Conservation (phyloP, 2,113 vertebrate genomes). For the Pycnonotus jocosus region DNA sequence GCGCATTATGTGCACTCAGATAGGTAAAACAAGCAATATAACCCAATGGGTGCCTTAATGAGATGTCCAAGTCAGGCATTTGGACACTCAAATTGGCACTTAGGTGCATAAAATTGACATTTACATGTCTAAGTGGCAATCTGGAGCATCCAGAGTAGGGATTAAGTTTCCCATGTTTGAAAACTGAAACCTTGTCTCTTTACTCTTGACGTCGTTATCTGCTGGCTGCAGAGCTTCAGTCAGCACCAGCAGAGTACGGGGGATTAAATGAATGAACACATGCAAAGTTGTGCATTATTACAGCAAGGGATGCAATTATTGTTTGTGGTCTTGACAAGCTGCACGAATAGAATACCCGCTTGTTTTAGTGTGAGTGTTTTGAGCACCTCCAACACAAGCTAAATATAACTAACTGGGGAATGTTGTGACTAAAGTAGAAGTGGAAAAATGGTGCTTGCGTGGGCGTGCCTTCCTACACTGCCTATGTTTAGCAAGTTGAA, state of each 20-base stretch:
- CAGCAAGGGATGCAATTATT: neutral
- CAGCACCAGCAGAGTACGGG: neutral
- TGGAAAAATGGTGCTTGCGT: neutral
- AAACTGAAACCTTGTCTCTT: constrained; percentile 29
- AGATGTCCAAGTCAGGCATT: constrained; percentile 47
- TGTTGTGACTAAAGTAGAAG: neutral
- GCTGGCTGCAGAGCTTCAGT: neutral
- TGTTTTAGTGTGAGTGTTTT: neutral
- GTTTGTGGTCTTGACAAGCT: neutral
- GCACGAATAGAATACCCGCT: neutral
- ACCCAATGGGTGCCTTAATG: constrained; percentile 41
- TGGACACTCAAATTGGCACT: constrained; percentile 54
- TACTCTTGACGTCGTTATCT: neutral
- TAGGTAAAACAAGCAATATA: constrained; percentile 50
- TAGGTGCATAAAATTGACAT: constrained; percentile 48
- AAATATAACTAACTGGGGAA: neutral
- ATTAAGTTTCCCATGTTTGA: neutral
- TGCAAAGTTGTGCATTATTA: neutral
- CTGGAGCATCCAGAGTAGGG: constrained; percentile 38
- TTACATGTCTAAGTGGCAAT: constrained; percentile 48
- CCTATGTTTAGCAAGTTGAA: neutral
- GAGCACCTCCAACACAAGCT: neutral
- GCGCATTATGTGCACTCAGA: constrained; percentile 20
- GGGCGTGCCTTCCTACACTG: neutral
- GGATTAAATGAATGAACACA: neutral